Base-by-base conservation (phyloP, 2,797 vertebrate genomes). In the Glossophaga mutica region DNA sequence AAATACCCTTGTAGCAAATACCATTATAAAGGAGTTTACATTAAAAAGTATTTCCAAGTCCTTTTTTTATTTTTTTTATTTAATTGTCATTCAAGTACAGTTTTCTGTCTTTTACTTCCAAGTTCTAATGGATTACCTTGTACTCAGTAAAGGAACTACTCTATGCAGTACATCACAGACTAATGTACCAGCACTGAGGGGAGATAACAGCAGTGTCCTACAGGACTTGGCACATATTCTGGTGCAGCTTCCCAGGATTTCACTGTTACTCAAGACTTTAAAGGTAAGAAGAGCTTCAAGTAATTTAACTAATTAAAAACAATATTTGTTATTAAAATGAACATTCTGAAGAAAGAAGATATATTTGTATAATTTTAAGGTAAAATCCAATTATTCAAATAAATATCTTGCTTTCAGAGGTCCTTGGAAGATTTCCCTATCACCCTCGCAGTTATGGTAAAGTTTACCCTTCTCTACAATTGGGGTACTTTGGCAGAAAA, bases 1-100 rank as follows among this genome's bases (percentile, higher is more conserved):
- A 95, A 90, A 95, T 81, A 70, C 6, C 89, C 68, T 85, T 79
- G 68, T 44, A 67, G 84, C 12, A 89, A 95, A 91, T 57, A 50
- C 3, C 22, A 73, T 71, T 79, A 39, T 84, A 57, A 84, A 94
- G 22, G 3, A 83, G 89, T 89, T 48, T 87, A 42, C 81, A 93
- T 46, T 65, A 91, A 91, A 34, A 86, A 3, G 39, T 39, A 39
- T 39, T 39, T 39, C 3, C 39, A 39, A 39, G 39, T 39, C 6
- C 39, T 39, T 39, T 39, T 39, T 39, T 39, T 39, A 39, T 39
- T 39, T 39, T 39, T 39, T 39, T 39, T 39, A 39, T 39, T 39
- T 39, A 39, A 39, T 39, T 39, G 39, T 39, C 6, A 6, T 39
- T 39, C 39, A 39, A 39, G 39, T 39, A 39, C 39, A 39, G 39